Percentiles rank a stretch among this genome's conserved stretches.
Evolutionary conservation across 2,888 invertebrate genomes (phyloP).

Genomic region (Thymelicus sylvestris): DNA sequence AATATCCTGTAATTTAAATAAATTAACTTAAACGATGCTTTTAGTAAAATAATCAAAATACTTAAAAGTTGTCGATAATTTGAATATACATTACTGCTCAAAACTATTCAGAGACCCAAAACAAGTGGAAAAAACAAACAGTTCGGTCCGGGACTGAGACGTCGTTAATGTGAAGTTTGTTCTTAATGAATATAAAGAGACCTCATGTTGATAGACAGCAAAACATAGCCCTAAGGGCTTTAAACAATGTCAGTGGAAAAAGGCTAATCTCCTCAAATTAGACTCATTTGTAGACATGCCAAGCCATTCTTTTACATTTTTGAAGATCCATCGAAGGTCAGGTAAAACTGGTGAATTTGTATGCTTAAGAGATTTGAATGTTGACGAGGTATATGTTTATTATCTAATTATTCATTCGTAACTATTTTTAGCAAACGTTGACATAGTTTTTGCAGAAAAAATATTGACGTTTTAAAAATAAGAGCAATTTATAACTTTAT

Average conservation of each 20-base stretch:
- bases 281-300: slow-evolving; percentile 37
- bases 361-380: slow-evolving; percentile 73
- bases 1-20: no score
- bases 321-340: slow-evolving; percentile 60
- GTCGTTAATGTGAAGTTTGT: slow-evolving; percentile 25
- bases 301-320: slow-evolving; percentile 33
- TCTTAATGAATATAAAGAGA: slow-evolving; percentile 36
- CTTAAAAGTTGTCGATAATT: no score
- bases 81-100: not conserved
- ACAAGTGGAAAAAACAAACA: slow-evolving; percentile 7
- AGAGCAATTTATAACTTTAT: no score
- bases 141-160: slow-evolving; percentile 20
- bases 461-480: slow-evolving; percentile 36
- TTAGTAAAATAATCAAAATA: no score
- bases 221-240: slow-evolving; percentile 33
- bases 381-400: slow-evolving; percentile 73
- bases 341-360: slow-evolving; percentile 59
- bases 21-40: no score
- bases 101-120: not conserved
- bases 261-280: slow-evolving; percentile 37
- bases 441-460: not conserved
- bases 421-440: not conserved
- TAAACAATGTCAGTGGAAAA: slow-evolving; percentile 36
- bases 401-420: slow-evolving; percentile 73
- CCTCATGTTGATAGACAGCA: slow-evolving; percentile 38